Evolutionary conservation across 2,113 vertebrate species (phyloP).

Genomic region (Gallinago paraguaiae): DNA sequence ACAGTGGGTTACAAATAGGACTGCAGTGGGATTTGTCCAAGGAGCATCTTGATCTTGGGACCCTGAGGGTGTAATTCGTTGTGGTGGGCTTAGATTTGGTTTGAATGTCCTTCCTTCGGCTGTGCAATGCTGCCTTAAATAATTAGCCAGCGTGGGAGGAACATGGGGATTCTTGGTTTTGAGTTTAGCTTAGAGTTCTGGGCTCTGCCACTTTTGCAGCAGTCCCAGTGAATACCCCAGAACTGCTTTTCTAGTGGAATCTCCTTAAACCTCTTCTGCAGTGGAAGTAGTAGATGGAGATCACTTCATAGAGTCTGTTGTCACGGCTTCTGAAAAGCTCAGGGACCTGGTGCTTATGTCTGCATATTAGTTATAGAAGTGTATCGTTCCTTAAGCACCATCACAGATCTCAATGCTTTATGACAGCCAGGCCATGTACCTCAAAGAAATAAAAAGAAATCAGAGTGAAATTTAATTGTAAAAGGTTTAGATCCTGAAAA

Average conservation of each 20-base stretch:
- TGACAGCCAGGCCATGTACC: neutral
- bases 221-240: neutral
- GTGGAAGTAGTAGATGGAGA: neutral
- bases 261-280: neutral
- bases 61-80: neutral
- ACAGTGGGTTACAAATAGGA: neutral
- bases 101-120: neutral
- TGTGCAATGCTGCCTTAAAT: neutral
- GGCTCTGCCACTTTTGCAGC: neutral
- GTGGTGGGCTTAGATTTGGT: neutral
- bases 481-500: neutral
- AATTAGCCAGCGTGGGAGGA: neutral
- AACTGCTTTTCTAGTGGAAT: neutral
- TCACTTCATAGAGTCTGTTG: neutral
- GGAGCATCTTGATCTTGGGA: neutral
- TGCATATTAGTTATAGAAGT: neutral
- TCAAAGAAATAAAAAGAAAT: neutral
- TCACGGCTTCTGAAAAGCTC: neutral
- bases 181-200: neutral
- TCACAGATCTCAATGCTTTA: neutral
- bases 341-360: fast-evolving
- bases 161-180: neutral
- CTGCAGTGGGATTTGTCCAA: neutral
- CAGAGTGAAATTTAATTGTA: neutral
- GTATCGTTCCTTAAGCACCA: fast-evolving